Percentiles rank a stretch among this genome's conserved stretches.
Evolutionary conservation across 2,113 vertebrate species (phyloP).

Genomic region (Poecile atricapillus): DNA sequence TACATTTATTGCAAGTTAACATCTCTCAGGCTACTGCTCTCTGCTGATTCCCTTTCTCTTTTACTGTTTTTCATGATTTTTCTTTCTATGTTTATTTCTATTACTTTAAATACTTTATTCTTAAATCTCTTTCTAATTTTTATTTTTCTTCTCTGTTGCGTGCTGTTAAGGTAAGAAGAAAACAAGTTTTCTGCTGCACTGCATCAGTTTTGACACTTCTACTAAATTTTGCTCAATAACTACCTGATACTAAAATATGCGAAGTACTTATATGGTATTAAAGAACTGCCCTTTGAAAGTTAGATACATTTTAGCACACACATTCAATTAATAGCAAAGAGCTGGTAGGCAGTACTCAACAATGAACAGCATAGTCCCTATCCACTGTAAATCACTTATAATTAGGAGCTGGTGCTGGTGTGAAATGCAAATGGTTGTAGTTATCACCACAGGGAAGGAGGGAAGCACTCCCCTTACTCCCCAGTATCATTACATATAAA

Average conservation of each 20-base stretch:
- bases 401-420: slow-evolving; percentile 27
- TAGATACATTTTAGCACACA: neutral
- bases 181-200: neutral
- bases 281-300: slow-evolving; percentile 3
- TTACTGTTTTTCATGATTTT: neutral
- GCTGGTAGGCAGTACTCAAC: slow-evolving; percentile 7
- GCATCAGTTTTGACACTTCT: neutral
- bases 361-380: slow-evolving; percentile 6
- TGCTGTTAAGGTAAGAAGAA: neutral
- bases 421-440: slow-evolving; percentile 29
- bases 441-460: slow-evolving; percentile 25
- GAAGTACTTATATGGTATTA: neutral
- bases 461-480: neutral
- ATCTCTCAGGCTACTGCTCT: neutral
- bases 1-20: slow-evolving; percentile 1
- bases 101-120: neutral
- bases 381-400: slow-evolving; percentile 40
- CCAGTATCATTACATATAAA: neutral
- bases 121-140: neutral
- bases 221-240: neutral
- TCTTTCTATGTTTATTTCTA: neutral
- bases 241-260: neutral
- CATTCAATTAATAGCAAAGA: slow-evolving; percentile 26
- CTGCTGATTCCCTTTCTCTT: neutral
- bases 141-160: neutral